A percentile compares a stretch with the other conserved stretches of the same genome.
These are phyloP conservation scores for Cybosia mesomella DNA, from an alignment of 2,888 invertebrate genomes.

Conservation along the genomic window DNA sequence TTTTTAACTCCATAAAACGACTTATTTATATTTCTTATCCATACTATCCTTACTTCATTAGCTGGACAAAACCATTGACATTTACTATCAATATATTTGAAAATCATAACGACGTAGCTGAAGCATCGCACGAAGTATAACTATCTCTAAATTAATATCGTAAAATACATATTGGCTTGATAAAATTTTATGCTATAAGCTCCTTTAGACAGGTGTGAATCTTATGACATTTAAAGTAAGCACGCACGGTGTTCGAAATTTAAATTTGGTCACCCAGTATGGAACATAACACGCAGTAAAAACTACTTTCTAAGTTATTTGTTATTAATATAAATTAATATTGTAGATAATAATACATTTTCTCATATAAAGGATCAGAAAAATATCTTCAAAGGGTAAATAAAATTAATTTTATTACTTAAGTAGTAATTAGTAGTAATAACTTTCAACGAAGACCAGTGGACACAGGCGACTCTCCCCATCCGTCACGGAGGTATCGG, in stretches of 20 bases:
- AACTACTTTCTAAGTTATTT: slow-evolving; percentile 48
- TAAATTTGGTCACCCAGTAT: slow-evolving; percentile 58
- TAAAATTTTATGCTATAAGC: slow-evolving; percentile 30
- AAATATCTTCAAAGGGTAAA: neutral
- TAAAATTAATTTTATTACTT: neutral
- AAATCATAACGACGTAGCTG: slow-evolving; percentile 51
- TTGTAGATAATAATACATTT: slow-evolving; percentile 19
- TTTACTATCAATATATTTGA: slow-evolving; percentile 65
- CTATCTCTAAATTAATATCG: rapidly evolving
- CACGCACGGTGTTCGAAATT: slow-evolving; percentile 60
- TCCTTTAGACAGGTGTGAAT: slow-evolving; percentile 72
- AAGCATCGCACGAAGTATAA: slow-evolving; percentile 11
- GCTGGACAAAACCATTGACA: slow-evolving; percentile 82
- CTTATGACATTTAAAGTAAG: slow-evolving; percentile 78
- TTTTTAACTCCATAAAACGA: neutral
- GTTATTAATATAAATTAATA: slow-evolving; percentile 49
- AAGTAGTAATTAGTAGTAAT: no score
- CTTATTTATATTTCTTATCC: slow-evolving; percentile 46
- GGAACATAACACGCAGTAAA: slow-evolving; percentile 34
- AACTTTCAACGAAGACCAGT: no score
- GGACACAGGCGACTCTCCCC: no score
- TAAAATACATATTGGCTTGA: slow-evolving; percentile 40
- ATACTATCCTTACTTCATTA: slow-evolving; percentile 71
- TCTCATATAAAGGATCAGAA: neutral
- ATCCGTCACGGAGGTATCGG: no score